Evolutionary conservation across 2,888 invertebrate genomes (phyloP).

Genomic region (Ariolimax columbianus): DNA sequence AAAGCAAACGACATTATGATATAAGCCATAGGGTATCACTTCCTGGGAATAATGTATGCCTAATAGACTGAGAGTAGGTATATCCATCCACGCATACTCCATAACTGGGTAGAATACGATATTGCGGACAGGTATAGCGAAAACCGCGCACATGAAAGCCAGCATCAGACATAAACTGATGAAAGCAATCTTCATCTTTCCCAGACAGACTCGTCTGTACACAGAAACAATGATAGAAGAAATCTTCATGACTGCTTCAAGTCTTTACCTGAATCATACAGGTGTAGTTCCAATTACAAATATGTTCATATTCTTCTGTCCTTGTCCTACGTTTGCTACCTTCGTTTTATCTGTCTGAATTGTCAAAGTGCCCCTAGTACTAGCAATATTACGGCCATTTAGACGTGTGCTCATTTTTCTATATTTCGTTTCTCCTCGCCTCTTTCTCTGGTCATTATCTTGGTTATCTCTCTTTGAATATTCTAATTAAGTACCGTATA

Average conservation of each 20-base stretch:
- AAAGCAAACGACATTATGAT: neutral
- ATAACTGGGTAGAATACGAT: neutral
- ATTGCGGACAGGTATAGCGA: conserved; percentile 7
- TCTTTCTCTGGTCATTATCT: too few relatives aligned
- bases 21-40: neutral
- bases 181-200: neutral
- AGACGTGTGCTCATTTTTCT: too few relatives aligned
- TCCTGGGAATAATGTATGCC: neutral
- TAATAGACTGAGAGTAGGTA: neutral
- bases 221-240: neutral
- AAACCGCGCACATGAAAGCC: neutral
- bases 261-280: too few relatives aligned
- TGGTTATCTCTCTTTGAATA: too few relatives aligned
- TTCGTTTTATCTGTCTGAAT: too few relatives aligned
- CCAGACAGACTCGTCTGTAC: neutral
- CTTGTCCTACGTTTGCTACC: too few relatives aligned
- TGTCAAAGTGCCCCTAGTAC: too few relatives aligned
- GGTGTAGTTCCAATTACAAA: too few relatives aligned
- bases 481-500: too few relatives aligned
- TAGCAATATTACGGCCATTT: too few relatives aligned
- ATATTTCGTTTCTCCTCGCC: too few relatives aligned
- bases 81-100: conserved; percentile 22
- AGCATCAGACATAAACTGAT: neutral
- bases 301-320: too few relatives aligned
- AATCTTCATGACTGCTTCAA: neutral